Evolutionary conservation across 2,113 vertebrate genomes (phyloP).

Genomic region (Aviceda subcristata): DNA sequence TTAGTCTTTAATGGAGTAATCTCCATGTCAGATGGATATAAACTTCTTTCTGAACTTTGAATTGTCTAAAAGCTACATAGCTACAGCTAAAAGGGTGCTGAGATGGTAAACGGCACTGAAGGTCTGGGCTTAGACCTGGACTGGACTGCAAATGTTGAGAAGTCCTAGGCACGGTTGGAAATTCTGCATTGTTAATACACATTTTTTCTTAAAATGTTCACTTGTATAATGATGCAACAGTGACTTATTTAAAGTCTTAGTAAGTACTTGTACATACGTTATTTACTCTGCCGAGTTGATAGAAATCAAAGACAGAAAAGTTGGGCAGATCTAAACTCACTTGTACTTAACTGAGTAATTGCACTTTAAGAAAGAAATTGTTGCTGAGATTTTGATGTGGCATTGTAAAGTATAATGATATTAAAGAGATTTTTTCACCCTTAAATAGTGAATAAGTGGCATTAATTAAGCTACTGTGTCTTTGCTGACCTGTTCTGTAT

Average conservation of each 20-base stretch:
- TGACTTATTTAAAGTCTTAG: neutral
- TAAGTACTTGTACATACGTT: neutral
- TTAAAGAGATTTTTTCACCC: neutral
- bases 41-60: neutral
- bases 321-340: neutral
- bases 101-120: neutral
- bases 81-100: neutral
- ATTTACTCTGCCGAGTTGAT: neutral
- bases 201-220: neutral
- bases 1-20: neutral
- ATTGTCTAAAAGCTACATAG: neutral
- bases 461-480: neutral
- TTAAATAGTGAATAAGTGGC: neutral
- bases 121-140: neutral
- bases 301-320: neutral
- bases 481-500: neutral
- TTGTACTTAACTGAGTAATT: neutral
- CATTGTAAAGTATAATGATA: neutral
- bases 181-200: neutral
- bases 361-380: neutral
- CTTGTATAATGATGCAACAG: neutral
- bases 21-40: neutral
- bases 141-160: neutral
- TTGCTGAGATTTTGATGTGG: neutral
- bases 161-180: neutral